These are phyloP conservation scores for Heliocidaris erythrogramma DNA, from an alignment of 35 echinoderm and acorn worm species.

Conservation along the genomic window DNA sequence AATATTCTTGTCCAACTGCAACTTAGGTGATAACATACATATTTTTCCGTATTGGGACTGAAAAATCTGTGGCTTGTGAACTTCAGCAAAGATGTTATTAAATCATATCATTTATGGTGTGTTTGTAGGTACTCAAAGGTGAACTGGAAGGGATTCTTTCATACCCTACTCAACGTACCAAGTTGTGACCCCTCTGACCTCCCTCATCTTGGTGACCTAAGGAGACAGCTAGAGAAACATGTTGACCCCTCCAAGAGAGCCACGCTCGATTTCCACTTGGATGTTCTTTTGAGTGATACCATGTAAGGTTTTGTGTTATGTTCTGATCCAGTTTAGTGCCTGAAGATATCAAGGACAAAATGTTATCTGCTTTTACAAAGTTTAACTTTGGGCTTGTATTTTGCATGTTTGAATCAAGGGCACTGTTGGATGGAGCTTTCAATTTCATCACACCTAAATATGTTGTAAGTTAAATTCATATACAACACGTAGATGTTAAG, in stretches of 20 bases:
- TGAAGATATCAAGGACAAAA: no score
- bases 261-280: background rate
- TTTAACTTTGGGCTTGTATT: no score
- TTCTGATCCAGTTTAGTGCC: no score
- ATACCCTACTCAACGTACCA: conserved; percentile 78
- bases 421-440: no score
- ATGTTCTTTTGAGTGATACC: background rate
- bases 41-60: background rate
- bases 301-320: no score
- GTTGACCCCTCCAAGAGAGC: background rate
- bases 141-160: conserved; percentile 77
- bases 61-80: background rate
- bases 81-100: background rate
- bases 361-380: no score
- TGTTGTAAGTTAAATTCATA: no score
- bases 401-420: no score
- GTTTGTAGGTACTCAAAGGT: conserved; percentile 51
- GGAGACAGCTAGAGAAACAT: conserved; percentile 53
- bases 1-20: no score
- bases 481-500: no score
- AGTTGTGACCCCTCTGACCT: conserved; percentile 72
- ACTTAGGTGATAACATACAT: no score
- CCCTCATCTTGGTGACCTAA: conserved; percentile 49
- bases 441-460: no score
- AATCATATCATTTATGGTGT: background rate